Evolutionary conservation across 1,140 invertebrate species (phyloP).

Genomic region (Brachionus asplanchnoidis): DNA sequence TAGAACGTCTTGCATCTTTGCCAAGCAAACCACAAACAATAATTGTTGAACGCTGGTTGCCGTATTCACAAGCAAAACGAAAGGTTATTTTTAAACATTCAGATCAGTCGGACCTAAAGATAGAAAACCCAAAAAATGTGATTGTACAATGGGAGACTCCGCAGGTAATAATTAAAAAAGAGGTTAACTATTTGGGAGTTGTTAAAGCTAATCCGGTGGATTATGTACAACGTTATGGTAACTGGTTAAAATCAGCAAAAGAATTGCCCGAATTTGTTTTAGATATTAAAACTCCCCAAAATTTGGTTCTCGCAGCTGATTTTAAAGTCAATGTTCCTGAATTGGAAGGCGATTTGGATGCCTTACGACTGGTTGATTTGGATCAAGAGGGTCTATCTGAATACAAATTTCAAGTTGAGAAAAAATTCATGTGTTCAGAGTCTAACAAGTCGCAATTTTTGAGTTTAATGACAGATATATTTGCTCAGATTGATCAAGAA

Average conservation of each 20-base stretch:
- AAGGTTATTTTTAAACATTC: constrained; percentile 16
- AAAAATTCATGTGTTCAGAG: background rate
- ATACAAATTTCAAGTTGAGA: background rate
- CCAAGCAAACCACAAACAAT: constrained; percentile 33
- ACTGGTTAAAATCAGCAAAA: background rate
- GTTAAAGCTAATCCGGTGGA: background rate
- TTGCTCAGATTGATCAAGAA: background rate
- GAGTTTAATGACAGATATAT: background rate
- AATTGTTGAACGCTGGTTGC: constrained; percentile 41
- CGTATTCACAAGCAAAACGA: constrained; percentile 18
- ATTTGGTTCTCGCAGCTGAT: background rate
- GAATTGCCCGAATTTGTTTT: constrained; percentile 7
- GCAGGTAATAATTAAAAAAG: constrained; percentile 8
- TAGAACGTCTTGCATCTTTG: constrained; percentile 18
- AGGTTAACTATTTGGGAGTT: constrained; percentile 25
- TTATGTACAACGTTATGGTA: background rate
- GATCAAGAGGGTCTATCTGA: constrained; percentile 4
- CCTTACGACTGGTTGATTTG: constrained; percentile 13
- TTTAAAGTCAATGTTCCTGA: background rate
- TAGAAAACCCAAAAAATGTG: background rate
- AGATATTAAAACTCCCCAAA: constrained; percentile 15
- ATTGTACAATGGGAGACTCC: constrained; percentile 38
- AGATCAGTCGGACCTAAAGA: background rate
- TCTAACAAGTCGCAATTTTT: background rate
- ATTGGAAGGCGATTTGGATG: constrained; percentile 16